A percentile compares a stretch with the other conserved stretches of the same genome.
These are phyloP conservation scores for Chloroceryle amazona DNA, from an alignment of 2,797 vertebrate species.

Conservation along the genomic window DNA sequence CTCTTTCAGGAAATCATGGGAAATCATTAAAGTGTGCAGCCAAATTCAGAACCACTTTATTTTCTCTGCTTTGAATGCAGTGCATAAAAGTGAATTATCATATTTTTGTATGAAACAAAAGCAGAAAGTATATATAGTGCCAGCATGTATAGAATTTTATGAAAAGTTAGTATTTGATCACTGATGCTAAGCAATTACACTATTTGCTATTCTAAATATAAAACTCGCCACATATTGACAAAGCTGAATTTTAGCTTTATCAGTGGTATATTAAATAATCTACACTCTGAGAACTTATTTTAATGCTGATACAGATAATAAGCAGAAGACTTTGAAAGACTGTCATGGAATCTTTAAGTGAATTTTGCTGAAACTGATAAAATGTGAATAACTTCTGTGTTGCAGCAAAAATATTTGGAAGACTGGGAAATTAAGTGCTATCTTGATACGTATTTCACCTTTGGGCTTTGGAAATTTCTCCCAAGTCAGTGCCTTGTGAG, in stretches of 20 bases:
- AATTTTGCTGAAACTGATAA: not conserved
- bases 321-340: not conserved
- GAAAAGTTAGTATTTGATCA: not conserved
- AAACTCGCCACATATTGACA: not conserved
- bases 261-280: not conserved
- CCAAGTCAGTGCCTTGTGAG: not conserved
- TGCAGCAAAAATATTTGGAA: not conserved
- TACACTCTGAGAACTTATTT: not conserved
- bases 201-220: not conserved
- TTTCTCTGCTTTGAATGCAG: not conserved
- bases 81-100: not conserved
- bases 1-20: not conserved
- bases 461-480: not conserved
- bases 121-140: not conserved
- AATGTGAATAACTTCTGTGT: not conserved
- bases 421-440: not conserved
- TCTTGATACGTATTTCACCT: not conserved
- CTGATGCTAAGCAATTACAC: not conserved
- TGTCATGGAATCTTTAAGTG: not conserved
- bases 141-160: not conserved
- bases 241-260: not conserved
- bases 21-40: not conserved
- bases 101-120: not conserved
- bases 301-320: not conserved
- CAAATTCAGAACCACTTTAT: not conserved